Percentiles rank a stretch among this genome's conserved stretches.
Conservation (phyloP, 2,113 vertebrate genomes). For the Ochotona curzoniae region DNA sequence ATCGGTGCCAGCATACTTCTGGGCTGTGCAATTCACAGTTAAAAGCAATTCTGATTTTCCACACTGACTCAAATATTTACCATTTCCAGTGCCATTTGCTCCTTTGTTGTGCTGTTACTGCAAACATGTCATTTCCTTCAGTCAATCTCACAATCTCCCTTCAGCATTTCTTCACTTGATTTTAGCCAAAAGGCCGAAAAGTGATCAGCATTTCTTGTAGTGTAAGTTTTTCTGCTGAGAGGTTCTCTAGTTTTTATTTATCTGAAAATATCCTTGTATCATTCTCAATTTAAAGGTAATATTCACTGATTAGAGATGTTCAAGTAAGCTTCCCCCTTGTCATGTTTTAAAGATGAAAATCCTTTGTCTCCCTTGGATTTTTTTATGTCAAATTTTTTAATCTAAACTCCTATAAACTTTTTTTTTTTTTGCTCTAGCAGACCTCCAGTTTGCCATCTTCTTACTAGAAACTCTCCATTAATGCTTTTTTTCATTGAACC, state of each 20-base stretch:
- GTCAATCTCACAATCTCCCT: neutral
- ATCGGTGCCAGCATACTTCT: no score
- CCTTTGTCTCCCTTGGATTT: neutral
- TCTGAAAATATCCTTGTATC: neutral
- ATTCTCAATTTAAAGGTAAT: neutral
- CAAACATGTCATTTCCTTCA: neutral
- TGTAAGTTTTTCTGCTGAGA: neutral
- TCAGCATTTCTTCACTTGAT: neutral
- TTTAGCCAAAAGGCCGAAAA: no score
- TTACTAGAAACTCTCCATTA: neutral
- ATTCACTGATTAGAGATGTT: neutral
- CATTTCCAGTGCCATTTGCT: neutral
- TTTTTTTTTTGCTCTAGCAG: neutral
- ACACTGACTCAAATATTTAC: neutral
- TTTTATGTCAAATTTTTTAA: neutral
- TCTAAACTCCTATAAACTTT: neutral
- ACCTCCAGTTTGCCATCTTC: neutral
- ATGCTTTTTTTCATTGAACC: neutral
- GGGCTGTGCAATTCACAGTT: no score
- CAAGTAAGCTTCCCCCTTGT: neutral
- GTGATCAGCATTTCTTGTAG: neutral
- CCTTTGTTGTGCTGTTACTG: neutral
- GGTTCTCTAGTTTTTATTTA: neutral
- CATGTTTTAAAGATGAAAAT: slow-evolving; percentile 2
- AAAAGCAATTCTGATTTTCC: neutral